phyloP scores from a whole-genome alignment of 2,113 vertebrate genomes.

The Capreolus pygargus region DNA sequence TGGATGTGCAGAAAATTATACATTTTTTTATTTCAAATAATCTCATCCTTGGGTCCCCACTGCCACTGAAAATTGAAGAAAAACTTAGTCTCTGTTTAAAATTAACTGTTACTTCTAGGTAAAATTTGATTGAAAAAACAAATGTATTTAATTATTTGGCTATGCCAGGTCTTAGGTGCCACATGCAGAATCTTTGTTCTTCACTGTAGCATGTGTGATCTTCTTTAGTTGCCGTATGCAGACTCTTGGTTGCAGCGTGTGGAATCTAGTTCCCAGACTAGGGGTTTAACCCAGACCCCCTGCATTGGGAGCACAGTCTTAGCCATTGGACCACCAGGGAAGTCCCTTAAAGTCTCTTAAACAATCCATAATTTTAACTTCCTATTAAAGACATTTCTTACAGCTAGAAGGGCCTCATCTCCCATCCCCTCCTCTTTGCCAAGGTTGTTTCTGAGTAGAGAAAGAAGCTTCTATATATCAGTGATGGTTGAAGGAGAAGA shows the following conservation, averaged over 20 bases:
- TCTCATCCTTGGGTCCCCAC: not conserved
- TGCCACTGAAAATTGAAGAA: not conserved
- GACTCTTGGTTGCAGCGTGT: not conserved
- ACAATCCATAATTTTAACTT: not conserved
- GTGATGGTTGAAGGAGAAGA: not conserved
- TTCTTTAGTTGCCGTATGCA: not conserved
- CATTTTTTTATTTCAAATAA: slow-evolving; percentile 2
- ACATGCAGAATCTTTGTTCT: not conserved
- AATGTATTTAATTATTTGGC: not conserved
- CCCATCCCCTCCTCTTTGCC: not conserved
- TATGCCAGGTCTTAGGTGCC: not conserved
- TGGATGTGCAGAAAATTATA: not conserved
- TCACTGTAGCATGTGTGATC: not conserved
- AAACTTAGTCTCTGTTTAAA: not conserved
- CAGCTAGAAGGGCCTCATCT: not conserved
- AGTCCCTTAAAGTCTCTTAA: not conserved
- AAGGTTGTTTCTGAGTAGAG: not conserved
- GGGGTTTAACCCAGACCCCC: not conserved
- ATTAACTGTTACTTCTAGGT: not conserved
- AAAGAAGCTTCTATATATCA: not conserved
- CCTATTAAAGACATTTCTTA: not conserved
- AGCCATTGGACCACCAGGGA: not conserved
- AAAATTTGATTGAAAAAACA: not conserved
- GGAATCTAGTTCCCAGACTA: not conserved
- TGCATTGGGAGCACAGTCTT: not conserved